Conservation (phyloP, 2,797 vertebrate genomes). For the Pygocentrus nattereri region DNA sequence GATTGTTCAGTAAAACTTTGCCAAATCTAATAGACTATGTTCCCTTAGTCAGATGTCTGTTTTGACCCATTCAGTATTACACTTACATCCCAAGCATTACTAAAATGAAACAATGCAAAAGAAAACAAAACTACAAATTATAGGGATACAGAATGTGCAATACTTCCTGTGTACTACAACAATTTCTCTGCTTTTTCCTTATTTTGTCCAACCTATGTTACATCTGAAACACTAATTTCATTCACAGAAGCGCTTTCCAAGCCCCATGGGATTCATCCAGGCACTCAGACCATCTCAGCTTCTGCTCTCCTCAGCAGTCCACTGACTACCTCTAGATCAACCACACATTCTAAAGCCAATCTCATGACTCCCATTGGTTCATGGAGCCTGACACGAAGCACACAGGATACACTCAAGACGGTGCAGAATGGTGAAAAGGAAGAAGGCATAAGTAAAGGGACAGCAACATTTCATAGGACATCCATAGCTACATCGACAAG, state of each 20-base stretch:
- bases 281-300: slow-evolving; percentile 58
- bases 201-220: background rate
- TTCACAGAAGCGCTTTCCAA: slow-evolving; percentile 70
- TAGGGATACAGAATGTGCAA: background rate
- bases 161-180: background rate
- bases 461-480: slow-evolving; percentile 7
- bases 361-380: slow-evolving; percentile 34
- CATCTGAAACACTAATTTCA: slow-evolving; percentile 35
- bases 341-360: slow-evolving; percentile 39
- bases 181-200: no score
- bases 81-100: background rate
- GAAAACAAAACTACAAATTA: background rate
- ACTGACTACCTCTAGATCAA: slow-evolving; percentile 46
- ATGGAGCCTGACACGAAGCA: slow-evolving; percentile 41
- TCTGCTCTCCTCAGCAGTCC: slow-evolving; percentile 48
- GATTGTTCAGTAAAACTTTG: slow-evolving; percentile 30
- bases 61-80: background rate
- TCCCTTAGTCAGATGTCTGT: slow-evolving; percentile 24
- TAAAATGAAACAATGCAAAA: background rate
- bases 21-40: slow-evolving; percentile 22
- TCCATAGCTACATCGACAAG: slow-evolving; percentile 64
- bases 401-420: slow-evolving; percentile 41
- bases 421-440: slow-evolving; percentile 26
- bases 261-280: slow-evolving; percentile 61
- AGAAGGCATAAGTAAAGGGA: slow-evolving; percentile 36